phyloP scores from a whole-genome alignment of 1,140 invertebrate genomes.

The Nomia melanderi region DNA sequence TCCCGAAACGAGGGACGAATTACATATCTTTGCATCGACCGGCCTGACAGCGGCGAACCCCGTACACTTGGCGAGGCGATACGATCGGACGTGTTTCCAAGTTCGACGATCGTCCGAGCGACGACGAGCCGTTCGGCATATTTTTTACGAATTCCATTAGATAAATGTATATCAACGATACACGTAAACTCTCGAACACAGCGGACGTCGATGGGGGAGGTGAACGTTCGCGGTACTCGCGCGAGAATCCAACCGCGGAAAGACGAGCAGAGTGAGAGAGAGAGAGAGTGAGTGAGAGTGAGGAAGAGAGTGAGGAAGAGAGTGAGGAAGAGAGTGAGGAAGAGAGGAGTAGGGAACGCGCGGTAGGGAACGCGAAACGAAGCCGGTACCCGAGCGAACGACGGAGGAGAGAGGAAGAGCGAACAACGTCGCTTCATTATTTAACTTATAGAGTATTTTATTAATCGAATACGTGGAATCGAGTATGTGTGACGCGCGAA shows the following conservation, averaged over 20 bases:
- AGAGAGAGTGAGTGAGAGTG: too few relatives aligned
- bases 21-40: too few relatives aligned
- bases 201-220: too few relatives aligned
- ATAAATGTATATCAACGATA: conserved; percentile 47
- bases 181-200: too few relatives aligned
- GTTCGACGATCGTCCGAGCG: conserved; percentile 55
- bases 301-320: background rate
- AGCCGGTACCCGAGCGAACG: too few relatives aligned
- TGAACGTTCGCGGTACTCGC: too few relatives aligned
- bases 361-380: too few relatives aligned
- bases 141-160: conserved; percentile 66
- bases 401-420: background rate
- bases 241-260: too few relatives aligned
- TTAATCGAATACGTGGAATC: conserved; percentile 32
- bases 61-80: background rate
- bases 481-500: background rate
- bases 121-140: conserved; percentile 51
- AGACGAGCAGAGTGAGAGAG: too few relatives aligned
- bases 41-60: background rate
- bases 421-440: conserved; percentile 28
- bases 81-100: conserved; percentile 18
- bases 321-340: too few relatives aligned
- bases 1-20: background rate
- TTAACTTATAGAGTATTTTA: conserved; percentile 62
- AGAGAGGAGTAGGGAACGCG: background rate